A percentile compares a stretch with the other conserved stretches of the same genome.
Evolutionary conservation across 2,797 vertebrate genomes (phyloP).

Genomic region (Sebastiscus albofasciatus): DNA sequence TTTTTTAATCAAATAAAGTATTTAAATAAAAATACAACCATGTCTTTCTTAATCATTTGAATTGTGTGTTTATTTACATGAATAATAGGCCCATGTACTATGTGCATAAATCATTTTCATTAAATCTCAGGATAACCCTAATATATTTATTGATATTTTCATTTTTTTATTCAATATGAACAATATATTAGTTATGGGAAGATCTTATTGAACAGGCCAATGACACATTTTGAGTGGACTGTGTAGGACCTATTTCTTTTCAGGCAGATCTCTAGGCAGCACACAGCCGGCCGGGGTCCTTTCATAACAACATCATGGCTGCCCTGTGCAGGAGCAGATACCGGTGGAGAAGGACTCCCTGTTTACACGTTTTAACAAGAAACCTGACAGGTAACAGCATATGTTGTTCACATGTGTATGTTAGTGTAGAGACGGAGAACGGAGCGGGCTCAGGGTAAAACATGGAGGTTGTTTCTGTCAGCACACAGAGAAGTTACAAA

Average conservation of each 20-base stretch:
- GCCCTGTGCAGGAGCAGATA: slow-evolving; percentile 70
- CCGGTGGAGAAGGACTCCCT: slow-evolving; percentile 67
- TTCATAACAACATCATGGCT: slow-evolving; percentile 80
- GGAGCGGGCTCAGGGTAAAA: rapidly evolving
- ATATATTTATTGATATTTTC: too few species aligned
- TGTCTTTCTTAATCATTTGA: too few species aligned
- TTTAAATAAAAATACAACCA: too few species aligned
- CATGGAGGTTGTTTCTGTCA: not conserved
- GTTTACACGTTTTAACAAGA: slow-evolving; percentile 56
- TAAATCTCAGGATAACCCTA: too few species aligned
- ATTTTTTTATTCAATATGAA: not conserved
- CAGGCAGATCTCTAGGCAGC: slow-evolving; percentile 68
- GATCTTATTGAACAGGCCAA: not conserved
- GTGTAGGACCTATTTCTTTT: slow-evolving; percentile 1
- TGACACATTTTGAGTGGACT: not conserved
- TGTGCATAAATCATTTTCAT: too few species aligned
- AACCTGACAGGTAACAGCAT: slow-evolving; percentile 70
- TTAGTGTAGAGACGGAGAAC: not conserved
- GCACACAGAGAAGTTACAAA: not conserved
- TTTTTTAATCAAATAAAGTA: too few species aligned
- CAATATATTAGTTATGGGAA: not conserved
- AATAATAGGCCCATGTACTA: too few species aligned
- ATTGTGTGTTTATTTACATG: too few species aligned
- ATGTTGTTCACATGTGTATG: rapidly evolving
- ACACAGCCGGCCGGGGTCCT: slow-evolving; percentile 60